Conservation (phyloP, 2,888 invertebrate genomes). For the Cylindroiulus punctatus region DNA sequence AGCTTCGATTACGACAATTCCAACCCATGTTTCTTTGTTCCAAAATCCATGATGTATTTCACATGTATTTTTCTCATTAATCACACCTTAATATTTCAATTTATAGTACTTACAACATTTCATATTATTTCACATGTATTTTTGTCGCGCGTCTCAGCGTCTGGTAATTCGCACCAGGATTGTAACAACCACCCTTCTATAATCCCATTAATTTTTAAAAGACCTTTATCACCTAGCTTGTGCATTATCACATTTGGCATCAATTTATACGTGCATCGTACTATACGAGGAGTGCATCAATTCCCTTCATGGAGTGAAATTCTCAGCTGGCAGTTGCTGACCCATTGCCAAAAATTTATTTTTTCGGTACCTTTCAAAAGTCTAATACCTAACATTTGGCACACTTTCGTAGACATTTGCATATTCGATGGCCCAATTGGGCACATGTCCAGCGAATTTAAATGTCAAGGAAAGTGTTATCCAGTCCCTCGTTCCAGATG, state of each 20-base stretch:
- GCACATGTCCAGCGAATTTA: not conserved
- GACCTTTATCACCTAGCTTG: not conserved
- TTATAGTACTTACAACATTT: too few species aligned
- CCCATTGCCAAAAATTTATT: not conserved
- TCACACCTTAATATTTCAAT: too few species aligned
- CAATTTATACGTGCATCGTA: not conserved
- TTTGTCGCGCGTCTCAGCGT: too few species aligned
- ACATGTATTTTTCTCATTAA: too few species aligned
- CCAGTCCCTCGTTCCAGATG: not conserved
- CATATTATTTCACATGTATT: too few species aligned
- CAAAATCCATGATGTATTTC: too few species aligned
- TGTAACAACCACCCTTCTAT: not conserved
- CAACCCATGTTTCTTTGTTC: too few species aligned
- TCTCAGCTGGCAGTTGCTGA: not conserved
- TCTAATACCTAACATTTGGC: not conserved
- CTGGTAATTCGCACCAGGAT: too few species aligned
- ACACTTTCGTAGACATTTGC: not conserved
- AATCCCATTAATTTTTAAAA: not conserved
- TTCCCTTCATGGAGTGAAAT: not conserved
- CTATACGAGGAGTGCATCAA: not conserved
- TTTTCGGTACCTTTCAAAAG: not conserved
- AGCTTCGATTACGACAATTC: too few species aligned
- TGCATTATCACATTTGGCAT: not conserved
- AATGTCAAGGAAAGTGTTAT: slow-evolving; percentile 19
- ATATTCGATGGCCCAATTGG: not conserved